These are phyloP conservation scores for Rhabdornis inornatus DNA, from an alignment of 2,113 vertebrate species.

Conservation along the genomic window DNA sequence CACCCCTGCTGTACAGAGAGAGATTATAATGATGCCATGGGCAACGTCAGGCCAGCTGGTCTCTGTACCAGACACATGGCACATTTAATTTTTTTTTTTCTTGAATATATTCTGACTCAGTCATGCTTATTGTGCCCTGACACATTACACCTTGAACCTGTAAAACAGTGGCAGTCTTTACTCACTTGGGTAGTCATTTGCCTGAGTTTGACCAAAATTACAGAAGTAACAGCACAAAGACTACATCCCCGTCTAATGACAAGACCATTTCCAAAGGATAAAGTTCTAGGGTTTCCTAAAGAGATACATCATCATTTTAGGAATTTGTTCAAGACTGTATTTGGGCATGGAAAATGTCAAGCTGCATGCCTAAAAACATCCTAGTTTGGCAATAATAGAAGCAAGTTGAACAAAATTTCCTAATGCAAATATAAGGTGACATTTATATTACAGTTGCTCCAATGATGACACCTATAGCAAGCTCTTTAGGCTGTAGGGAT, in stretches of 20 bases:
- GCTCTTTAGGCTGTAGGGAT: neutral
- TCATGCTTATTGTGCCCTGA: neutral
- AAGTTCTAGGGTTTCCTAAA: neutral
- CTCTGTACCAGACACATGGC: neutral
- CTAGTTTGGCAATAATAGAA: neutral
- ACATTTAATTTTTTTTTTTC: neutral
- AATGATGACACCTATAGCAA: neutral
- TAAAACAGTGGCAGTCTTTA: neutral
- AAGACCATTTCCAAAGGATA: neutral
- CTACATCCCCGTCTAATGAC: neutral
- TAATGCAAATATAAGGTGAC: neutral
- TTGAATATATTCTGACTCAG: neutral
- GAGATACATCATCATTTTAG: neutral
- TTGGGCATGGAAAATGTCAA: neutral
- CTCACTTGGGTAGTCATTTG: neutral
- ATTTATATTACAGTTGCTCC: neutral
- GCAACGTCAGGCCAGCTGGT: slow-evolving; percentile 6
- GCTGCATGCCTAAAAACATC: neutral
- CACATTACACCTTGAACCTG: neutral
- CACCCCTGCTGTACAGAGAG: neutral
- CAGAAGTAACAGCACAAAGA: neutral
- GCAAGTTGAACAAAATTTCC: neutral
- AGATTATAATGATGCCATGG: neutral
- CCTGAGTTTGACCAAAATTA: neutral
- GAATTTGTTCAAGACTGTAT: neutral